phyloP scores from a whole-genome alignment of 2,113 vertebrate species.

The Rousettus leschenaultii region DNA sequence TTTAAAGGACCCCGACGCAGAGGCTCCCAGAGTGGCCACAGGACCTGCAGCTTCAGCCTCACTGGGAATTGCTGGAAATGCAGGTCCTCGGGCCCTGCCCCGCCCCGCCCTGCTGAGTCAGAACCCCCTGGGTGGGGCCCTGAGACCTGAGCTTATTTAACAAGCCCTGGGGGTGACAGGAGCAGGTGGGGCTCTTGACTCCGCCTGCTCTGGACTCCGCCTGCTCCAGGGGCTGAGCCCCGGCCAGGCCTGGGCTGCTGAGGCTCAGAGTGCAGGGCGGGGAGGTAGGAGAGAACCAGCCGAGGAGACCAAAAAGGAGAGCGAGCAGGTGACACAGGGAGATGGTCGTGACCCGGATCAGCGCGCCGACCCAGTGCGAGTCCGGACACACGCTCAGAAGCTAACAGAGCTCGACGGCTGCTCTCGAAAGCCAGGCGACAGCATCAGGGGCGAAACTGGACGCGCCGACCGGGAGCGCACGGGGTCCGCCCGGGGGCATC shows the following conservation, averaged over 20 bases:
- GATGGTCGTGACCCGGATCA: neutral
- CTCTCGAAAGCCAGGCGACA: neutral
- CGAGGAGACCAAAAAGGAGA: neutral
- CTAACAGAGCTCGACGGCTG: neutral
- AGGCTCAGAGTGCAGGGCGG: neutral
- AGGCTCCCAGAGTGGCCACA: neutral
- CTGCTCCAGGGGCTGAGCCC: rapidly evolving
- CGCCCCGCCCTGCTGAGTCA: neutral
- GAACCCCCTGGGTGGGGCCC: neutral
- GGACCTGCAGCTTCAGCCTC: too few species aligned
- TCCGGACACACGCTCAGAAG: neutral
- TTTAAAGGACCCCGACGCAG: rapidly evolving
- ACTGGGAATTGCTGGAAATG: neutral
- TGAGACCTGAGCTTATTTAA: rapidly evolving
- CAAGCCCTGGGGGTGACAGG: rapidly evolving
- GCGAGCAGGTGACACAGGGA: rapidly evolving
- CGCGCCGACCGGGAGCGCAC: neutral
- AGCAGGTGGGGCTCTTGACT: too few species aligned
- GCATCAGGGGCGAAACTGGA: neutral
- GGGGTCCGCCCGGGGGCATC: rapidly evolving
- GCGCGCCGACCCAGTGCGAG: neutral
- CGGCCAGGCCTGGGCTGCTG: too few species aligned
- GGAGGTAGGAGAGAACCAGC: neutral
- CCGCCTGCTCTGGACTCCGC: too few species aligned
- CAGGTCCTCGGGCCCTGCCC: too few species aligned